Evolutionary conservation across 2,888 invertebrate genomes (phyloP), one percentile per base, ranked within the genome.

Genomic region (Prosopocoilus inquinatus): DNA sequence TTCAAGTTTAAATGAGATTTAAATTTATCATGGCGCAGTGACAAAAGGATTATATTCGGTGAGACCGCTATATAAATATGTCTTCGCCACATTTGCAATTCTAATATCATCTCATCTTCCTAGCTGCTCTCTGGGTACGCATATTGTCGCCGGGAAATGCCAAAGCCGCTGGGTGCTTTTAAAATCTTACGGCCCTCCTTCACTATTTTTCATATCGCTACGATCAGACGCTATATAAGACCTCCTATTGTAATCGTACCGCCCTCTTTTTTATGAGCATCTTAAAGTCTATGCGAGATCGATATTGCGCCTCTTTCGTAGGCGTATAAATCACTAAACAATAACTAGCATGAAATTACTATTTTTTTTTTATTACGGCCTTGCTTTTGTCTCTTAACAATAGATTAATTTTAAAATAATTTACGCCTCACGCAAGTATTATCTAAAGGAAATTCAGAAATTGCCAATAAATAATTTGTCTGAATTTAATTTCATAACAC

Each of bases 21-120:
- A 63, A 64, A 64, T 64, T 64, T 64, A 64, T 64, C 61, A 61
- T 59, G 47, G 57, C 54, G 55, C 57, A 47, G 54, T 62, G 63
- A 64, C 64, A 65, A 63, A 65, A 65, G 63, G 64, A 64, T 66
- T 63, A 64, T 60, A 62, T 58, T 63, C 58, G 52, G 60, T 56
- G 59, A 56, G 48, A 52, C 51, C 63, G 57, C 57, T 58, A 64
- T 60, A 66, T 62, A 66, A 63, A 66, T 64, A 63, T 64, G 63
- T 67, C 63, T 61, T 57, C 57, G 20, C 20, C 20, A 57, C 65
- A 68, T 70, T 70, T 67, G 69, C 68, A 71, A 69, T 69, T 69
- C 70, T 70, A 70, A 71, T 70, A 64, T 57, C 58, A 58, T 64
- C 62, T 64, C 64, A 63, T 66, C 65, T 64, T 65, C 20, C 20